These are phyloP conservation scores for Esox masquinongy DNA, from an alignment of 2,797 vertebrate genomes.

Conservation along the genomic window DNA sequence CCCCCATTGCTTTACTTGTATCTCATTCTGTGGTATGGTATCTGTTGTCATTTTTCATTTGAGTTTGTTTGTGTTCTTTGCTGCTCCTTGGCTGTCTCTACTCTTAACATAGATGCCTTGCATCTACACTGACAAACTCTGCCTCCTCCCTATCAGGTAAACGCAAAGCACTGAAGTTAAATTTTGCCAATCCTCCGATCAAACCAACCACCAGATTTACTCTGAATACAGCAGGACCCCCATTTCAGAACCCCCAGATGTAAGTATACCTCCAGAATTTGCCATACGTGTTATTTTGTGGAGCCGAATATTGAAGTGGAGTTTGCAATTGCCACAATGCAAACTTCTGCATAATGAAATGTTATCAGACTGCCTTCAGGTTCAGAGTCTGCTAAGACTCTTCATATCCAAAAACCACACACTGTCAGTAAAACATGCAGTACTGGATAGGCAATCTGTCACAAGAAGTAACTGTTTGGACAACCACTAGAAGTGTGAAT, in stretches of 20 bases:
- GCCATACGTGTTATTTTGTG: not conserved
- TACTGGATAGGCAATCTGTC: not conserved
- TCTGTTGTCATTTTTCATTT: conserved; percentile 11
- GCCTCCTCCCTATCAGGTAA: conserved; percentile 82
- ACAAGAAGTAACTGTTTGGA: not conserved
- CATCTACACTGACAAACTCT: not conserved
- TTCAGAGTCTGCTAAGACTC: not conserved
- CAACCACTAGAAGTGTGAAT: not conserved
- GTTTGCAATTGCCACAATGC: not conserved
- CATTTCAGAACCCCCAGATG: conserved; percentile 97
- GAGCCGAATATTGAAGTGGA: not conserved
- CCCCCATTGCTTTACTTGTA: conserved; percentile 9
- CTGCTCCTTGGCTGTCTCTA: not conserved
- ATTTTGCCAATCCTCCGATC: conserved; percentile 97
- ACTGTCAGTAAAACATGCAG: not conserved
- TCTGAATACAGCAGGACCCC: conserved; percentile 88
- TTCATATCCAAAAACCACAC: not conserved
- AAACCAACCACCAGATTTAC: conserved; percentile 93
- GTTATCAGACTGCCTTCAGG: not conserved
- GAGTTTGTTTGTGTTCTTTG: conserved; percentile 15
- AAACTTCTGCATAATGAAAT: not conserved
- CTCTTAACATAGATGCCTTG: not conserved
- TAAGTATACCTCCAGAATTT: conserved; percentile 72
- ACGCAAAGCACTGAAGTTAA: conserved; percentile 99
- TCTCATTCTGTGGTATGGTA: conserved; percentile 22